Evolutionary conservation across 2,113 vertebrate species (phyloP).

Genomic region (Gasterosteus aculeatus): DNA sequence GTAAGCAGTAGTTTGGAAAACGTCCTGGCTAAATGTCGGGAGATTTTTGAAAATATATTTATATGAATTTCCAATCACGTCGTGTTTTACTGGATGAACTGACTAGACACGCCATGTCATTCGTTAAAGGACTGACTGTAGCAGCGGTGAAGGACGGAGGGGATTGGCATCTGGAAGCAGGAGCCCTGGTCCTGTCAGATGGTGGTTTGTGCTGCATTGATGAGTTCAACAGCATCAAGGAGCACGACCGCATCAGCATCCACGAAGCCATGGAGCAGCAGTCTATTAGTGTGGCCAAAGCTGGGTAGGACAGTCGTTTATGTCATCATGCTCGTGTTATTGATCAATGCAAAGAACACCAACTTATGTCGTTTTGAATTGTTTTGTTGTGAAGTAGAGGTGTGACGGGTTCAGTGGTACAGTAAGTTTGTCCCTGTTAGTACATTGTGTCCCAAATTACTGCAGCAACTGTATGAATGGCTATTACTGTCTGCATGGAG

Average conservation of each 20-base stretch:
- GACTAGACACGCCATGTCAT: neutral
- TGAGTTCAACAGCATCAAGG: conserved; percentile 97
- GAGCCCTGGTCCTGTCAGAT: conserved; percentile 92
- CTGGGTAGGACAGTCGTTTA: conserved; percentile 81
- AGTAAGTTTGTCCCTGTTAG: too few species aligned
- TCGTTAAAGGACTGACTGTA: conserved; percentile 75
- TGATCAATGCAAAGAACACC: neutral
- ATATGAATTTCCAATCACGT: neutral
- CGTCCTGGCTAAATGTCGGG: too few species aligned
- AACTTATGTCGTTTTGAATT: neutral
- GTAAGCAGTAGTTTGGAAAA: too few species aligned
- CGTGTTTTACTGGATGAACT: neutral
- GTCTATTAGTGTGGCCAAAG: conserved; percentile 97
- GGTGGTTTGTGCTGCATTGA: conserved; percentile 98
- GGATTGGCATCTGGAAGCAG: conserved; percentile 83
- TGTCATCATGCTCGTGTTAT: neutral
- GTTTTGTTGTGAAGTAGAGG: neutral
- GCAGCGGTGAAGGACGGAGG: conserved; percentile 82
- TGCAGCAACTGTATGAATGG: neutral
- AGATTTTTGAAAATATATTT: too few species aligned
- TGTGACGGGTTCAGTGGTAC: too few species aligned
- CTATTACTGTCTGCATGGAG: neutral
- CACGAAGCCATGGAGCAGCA: conserved; percentile 99
- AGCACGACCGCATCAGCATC: conserved; percentile 96
- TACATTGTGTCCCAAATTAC: neutral